These are phyloP conservation scores for Sula dactylatra DNA, from an alignment of 2,113 vertebrate species.

Conservation along the genomic window DNA sequence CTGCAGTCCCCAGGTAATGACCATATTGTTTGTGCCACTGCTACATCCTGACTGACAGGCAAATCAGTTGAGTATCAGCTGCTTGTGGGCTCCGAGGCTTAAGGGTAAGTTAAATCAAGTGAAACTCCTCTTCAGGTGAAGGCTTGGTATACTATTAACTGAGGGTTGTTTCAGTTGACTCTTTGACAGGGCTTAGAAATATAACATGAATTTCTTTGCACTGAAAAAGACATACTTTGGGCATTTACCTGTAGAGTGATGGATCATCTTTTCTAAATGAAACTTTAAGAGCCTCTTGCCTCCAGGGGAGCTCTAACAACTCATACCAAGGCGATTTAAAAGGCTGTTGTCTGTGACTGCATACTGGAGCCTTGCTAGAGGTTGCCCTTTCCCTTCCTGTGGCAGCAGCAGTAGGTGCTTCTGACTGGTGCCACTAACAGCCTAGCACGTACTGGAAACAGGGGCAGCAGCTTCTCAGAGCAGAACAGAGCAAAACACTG, in stretches of 20 bases:
- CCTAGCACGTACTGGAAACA: too few species aligned
- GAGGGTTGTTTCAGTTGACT: not conserved
- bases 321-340: too few species aligned
- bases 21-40: not conserved
- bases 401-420: not conserved
- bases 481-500: not conserved
- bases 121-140: not conserved
- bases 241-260: not conserved
- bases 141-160: not conserved
- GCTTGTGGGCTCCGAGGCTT: not conserved
- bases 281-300: not conserved
- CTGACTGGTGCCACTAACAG: not conserved
- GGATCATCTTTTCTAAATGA: not conserved
- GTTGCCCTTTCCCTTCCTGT: not conserved
- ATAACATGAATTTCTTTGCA: not conserved
- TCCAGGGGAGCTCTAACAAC: not conserved
- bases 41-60: not conserved
- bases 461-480: not conserved
- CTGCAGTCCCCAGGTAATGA: not conserved
- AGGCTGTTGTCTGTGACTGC: not conserved
- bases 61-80: accelerated
- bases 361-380: not conserved
- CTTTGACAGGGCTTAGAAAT: not conserved
- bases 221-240: not conserved
- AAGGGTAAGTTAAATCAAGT: too few species aligned